These are phyloP conservation scores for Hyposoter didymator DNA, from an alignment of 2,888 invertebrate species.

Conservation along the genomic window DNA sequence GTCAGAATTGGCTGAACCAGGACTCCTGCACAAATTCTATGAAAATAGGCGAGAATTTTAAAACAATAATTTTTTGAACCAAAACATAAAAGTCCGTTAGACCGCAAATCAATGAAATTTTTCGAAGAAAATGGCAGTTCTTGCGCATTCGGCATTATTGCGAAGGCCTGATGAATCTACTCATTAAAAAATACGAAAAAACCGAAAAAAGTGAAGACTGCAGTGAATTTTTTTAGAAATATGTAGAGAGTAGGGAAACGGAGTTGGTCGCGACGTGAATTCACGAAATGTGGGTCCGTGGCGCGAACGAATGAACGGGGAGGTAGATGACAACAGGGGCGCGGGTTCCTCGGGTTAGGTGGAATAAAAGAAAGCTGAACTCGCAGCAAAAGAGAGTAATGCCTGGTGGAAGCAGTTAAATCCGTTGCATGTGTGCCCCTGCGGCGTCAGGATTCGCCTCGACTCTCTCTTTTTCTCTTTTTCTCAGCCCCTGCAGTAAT, in stretches of 20 bases:
- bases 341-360: constrained; percentile 61
- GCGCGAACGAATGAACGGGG: constrained; percentile 68
- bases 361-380: constrained; percentile 81
- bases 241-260: neutral
- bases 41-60: neutral
- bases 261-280: constrained; percentile 2
- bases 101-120: neutral
- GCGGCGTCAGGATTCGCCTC: constrained; percentile 73
- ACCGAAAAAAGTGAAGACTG: neutral
- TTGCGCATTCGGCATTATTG: too few species aligned
- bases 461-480: constrained; percentile 19
- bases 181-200: too few species aligned
- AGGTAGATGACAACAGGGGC: constrained; percentile 49
- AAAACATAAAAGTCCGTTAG: neutral
- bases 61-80: neutral
- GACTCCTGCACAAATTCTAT: neutral
- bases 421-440: constrained; percentile 83
- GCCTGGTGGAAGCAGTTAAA: constrained; percentile 83
- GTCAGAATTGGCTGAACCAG: neutral
- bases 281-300: constrained; percentile 10
- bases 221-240: neutral
- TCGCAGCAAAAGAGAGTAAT: constrained; percentile 78
- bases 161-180: too few species aligned
- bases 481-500: constrained; percentile 35
- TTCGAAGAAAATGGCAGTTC: neutral